These are phyloP conservation scores for Eublepharis macularius DNA, from an alignment of 2,113 vertebrate species.

Conservation along the genomic window DNA sequence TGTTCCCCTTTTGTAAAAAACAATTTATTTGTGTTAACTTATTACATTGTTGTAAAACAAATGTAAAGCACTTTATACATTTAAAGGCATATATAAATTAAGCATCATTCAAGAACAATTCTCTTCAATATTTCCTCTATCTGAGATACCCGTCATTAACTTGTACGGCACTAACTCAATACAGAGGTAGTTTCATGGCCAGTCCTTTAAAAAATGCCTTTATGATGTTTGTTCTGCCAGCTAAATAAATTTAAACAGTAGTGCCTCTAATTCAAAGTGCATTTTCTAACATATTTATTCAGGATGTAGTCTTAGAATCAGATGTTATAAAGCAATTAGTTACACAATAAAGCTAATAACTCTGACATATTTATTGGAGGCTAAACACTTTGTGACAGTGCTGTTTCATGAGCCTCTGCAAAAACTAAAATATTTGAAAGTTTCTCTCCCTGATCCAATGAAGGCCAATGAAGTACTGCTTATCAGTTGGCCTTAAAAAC, in stretches of 20 bases:
- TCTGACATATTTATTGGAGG: slow-evolving; percentile 35
- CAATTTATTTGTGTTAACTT: slow-evolving; percentile 1
- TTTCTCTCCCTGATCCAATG: not conserved
- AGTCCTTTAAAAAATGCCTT: slow-evolving; percentile 21
- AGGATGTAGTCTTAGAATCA: slow-evolving; percentile 53
- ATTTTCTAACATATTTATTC: slow-evolving; percentile 60
- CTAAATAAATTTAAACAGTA: slow-evolving; percentile 53
- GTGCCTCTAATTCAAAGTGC: slow-evolving; percentile 40
- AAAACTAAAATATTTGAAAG: slow-evolving; percentile 16
- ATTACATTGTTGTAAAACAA: not conserved
- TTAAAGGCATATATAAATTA: not conserved
- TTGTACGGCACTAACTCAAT: not conserved
- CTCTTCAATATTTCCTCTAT: not conserved
- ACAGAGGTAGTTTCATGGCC: not conserved
- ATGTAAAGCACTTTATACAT: not conserved
- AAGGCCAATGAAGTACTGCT: too few relatives aligned
- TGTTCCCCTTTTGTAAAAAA: not conserved
- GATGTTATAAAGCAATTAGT: slow-evolving; percentile 55
- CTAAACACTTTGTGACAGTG: slow-evolving; percentile 20
- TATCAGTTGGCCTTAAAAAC: too few relatives aligned
- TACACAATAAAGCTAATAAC: slow-evolving; percentile 57
- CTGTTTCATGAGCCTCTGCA: not conserved
- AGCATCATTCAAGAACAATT: not conserved
- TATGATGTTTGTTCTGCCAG: slow-evolving; percentile 39
- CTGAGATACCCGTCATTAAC: not conserved